A percentile compares a stretch with the other conserved stretches of the same genome.
Evolutionary conservation across 2,888 invertebrate genomes (phyloP).

Genomic region (Encarsia formosa): DNA sequence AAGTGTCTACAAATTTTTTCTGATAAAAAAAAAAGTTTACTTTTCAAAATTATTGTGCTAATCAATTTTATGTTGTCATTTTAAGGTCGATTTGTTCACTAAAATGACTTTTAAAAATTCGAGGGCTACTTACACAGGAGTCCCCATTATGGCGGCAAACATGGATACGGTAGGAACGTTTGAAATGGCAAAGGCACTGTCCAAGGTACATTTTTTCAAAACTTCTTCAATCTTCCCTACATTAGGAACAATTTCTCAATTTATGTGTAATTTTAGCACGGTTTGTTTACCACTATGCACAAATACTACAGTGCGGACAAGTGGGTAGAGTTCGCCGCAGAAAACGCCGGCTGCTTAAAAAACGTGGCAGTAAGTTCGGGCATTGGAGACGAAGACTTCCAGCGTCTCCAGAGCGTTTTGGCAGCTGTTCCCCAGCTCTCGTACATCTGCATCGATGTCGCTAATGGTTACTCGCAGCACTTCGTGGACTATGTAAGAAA

Average conservation of each 20-base stretch:
- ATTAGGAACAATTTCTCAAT: no score
- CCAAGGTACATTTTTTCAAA: constrained; percentile 59
- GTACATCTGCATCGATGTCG: constrained; percentile 88
- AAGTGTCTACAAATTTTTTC: no score
- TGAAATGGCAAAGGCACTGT: constrained; percentile 80
- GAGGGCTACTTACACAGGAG: constrained; percentile 72
- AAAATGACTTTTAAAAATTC: constrained; percentile 84
- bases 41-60: no score
- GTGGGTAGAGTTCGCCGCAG: constrained; percentile 71
- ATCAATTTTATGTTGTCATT: no score
- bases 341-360: constrained; percentile 63
- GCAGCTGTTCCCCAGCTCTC: constrained; percentile 67
- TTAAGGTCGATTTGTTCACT: constrained; percentile 74
- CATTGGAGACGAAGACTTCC: constrained; percentile 76
- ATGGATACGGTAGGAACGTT: constrained; percentile 99
- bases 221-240: no score
- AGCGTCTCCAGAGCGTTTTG: constrained; percentile 67
- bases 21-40: no score
- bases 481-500: constrained; percentile 83
- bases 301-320: constrained; percentile 82
- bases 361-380: constrained; percentile 85
- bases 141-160: constrained; percentile 90
- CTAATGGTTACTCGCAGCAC: constrained; percentile 90
- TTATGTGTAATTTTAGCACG: constrained; percentile 58
- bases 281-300: constrained; percentile 85